Evolutionary conservation across 2,113 vertebrate species (phyloP), one percentile per base, ranked within the genome.

Genomic region (Syngnathoides biaculeatus): DNA sequence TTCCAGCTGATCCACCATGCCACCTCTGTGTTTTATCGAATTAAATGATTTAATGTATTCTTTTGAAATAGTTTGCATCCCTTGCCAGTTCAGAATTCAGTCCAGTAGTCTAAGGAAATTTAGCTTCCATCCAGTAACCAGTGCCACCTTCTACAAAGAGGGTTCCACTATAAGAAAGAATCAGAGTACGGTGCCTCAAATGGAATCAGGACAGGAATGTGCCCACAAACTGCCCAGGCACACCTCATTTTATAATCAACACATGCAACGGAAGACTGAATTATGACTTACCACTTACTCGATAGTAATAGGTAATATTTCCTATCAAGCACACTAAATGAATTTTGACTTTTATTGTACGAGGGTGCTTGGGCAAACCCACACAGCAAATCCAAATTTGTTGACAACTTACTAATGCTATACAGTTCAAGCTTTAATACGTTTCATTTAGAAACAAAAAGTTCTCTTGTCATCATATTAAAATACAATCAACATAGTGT

Each of bases 361-460:
- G n/a, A n/a, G n/a, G 76, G 3, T 72, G 40, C 76, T 15, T 78
- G 66, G 71, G 84, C 88, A 85, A 77, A 83, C 53, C 71, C 60
- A 15, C 7, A 1, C 38, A n/a, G n/a, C n/a, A 60, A 20, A 22
- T 24, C 61, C 40, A 27, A 13, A 15, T 38, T 35, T 17, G 0
- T 58, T 71, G 3, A 45, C 20, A 55, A 40, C 2, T 35, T 0
- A 64, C 4, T 43, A 11, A 62, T 55, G 13, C 13, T 26, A 13
- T 7, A 26, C 17, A 19, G 5, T 47, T 27, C 12, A 58, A 56
- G n/a, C n/a, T 22, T 56, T 56, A 56, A 56, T 47, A 19, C 7
- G 15, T 17, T 5, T 47, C n/a, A n/a, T n/a, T n/a, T n/a, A n/a
- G n/a, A n/a, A 13, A 13, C 10, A 24, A 55, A 55, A 55, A 14